Conservation (phyloP, 2,888 invertebrate species). For the Pterostichus madidus region DNA sequence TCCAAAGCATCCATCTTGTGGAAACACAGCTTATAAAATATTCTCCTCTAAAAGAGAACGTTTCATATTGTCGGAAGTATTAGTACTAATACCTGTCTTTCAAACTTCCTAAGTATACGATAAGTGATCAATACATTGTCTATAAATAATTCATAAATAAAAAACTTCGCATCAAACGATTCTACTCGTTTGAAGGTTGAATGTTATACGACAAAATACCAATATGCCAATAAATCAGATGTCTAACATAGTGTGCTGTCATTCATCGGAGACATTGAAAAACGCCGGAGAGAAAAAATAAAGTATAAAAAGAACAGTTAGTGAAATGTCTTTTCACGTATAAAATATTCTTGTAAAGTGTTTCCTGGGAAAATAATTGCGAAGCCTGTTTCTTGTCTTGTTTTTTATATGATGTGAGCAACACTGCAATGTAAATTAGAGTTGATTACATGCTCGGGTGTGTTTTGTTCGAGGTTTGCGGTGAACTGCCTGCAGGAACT, state of each 20-base stretch:
- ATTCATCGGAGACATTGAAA: constrained; percentile 12
- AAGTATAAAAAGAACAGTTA: not conserved
- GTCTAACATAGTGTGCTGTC: not conserved
- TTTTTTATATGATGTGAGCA: constrained; percentile 2
- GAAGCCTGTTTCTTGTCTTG: not conserved
- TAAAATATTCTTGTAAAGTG: not conserved
- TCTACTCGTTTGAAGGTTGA: not conserved
- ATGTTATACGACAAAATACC: constrained; percentile 22
- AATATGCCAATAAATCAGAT: not conserved
- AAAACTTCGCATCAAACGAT: constrained; percentile 9
- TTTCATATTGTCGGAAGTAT: not conserved
- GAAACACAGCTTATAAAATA: not conserved
- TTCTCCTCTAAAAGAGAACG: not conserved
- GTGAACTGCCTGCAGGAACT: not conserved
- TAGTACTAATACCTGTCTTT: not conserved
- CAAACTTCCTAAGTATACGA: not conserved
- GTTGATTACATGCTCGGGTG: not conserved
- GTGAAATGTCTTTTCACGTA: not conserved
- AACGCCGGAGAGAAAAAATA: not conserved
- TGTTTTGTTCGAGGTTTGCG: not conserved
- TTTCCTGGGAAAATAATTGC: constrained; percentile 2
- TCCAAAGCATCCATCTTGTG: too few species aligned
- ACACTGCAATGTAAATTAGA: constrained; percentile 12
- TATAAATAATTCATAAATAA: constrained; percentile 51
- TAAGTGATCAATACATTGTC: constrained; percentile 33